Evolutionary conservation across 2,113 vertebrate species (phyloP).

Genomic region (Toxotes jaculatrix): DNA sequence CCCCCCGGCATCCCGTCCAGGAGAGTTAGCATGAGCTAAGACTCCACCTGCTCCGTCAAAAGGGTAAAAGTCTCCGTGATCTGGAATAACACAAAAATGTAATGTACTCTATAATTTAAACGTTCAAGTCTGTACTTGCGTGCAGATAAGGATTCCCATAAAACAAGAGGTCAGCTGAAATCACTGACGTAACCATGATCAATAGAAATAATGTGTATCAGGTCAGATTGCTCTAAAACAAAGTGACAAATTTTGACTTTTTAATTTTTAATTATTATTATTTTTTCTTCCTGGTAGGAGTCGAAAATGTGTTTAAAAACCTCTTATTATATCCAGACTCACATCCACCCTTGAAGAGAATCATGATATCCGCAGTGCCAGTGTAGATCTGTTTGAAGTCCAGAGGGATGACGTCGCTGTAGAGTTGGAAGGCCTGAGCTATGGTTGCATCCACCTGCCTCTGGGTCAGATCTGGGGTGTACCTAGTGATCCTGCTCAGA

Average conservation of each 20-base stretch:
- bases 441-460: conserved; percentile 76
- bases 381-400: conserved; percentile 78
- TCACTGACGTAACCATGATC: background rate
- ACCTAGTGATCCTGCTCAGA: conserved; percentile 77
- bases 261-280: background rate
- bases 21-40: conserved; percentile 83
- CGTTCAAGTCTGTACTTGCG: background rate
- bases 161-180: background rate
- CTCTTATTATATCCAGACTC: conserved; percentile 25
- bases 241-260: background rate
- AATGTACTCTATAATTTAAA: background rate
- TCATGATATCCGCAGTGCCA: conserved; percentile 81
- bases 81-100: conserved; percentile 55
- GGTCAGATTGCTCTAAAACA: background rate
- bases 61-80: conserved; percentile 81
- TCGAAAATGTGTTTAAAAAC: background rate
- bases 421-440: conserved; percentile 78
- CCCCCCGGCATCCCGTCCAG: conserved; percentile 72
- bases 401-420: conserved; percentile 82
- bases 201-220: background rate
- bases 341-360: conserved; percentile 80
- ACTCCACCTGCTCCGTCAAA: conserved; percentile 81
- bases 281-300: background rate
- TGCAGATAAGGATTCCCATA: background rate
- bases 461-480: conserved; percentile 75